Evolutionary conservation across 2,113 vertebrate genomes (phyloP).

Genomic region (Globicephala melas): DNA sequence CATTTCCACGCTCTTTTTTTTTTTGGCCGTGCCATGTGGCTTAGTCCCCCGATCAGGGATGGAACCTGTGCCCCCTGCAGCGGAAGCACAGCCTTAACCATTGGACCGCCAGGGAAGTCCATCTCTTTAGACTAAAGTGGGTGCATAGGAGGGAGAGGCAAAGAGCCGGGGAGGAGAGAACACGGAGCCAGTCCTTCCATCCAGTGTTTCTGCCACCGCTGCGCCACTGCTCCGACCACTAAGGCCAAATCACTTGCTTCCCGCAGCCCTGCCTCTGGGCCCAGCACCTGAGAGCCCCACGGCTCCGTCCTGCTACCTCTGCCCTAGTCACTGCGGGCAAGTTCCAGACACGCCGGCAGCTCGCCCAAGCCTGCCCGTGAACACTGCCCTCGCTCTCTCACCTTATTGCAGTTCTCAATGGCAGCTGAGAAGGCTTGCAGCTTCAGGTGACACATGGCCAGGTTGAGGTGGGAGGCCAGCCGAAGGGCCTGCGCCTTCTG

Average conservation of each 20-base stretch:
- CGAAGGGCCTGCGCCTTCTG: slow-evolving; percentile 84
- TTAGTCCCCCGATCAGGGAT: background rate
- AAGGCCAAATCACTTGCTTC: background rate
- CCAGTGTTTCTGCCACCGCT: background rate
- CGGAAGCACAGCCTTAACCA: background rate
- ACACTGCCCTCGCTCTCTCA: slow-evolving; percentile 60
- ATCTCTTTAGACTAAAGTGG: background rate
- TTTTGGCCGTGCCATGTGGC: background rate
- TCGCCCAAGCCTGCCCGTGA: background rate
- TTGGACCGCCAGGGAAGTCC: background rate
- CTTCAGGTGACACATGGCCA: slow-evolving; percentile 97
- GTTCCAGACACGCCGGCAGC: background rate
- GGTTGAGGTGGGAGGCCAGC: slow-evolving; percentile 94
- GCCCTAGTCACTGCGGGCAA: background rate
- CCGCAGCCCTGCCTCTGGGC: background rate
- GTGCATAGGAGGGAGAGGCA: background rate
- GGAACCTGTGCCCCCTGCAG: background rate
- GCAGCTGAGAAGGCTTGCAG: slow-evolving; percentile 90
- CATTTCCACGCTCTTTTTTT: background rate
- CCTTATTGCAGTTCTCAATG: slow-evolving; percentile 95
- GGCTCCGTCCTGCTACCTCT: background rate
- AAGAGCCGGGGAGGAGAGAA: background rate
- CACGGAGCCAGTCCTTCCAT: background rate
- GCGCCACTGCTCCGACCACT: background rate
- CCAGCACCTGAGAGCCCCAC: background rate